Percentiles rank a stretch among this genome's conserved stretches.
phyloP scores from a whole-genome alignment of 2,113 vertebrate species.

The Lipotes vexillifer region DNA sequence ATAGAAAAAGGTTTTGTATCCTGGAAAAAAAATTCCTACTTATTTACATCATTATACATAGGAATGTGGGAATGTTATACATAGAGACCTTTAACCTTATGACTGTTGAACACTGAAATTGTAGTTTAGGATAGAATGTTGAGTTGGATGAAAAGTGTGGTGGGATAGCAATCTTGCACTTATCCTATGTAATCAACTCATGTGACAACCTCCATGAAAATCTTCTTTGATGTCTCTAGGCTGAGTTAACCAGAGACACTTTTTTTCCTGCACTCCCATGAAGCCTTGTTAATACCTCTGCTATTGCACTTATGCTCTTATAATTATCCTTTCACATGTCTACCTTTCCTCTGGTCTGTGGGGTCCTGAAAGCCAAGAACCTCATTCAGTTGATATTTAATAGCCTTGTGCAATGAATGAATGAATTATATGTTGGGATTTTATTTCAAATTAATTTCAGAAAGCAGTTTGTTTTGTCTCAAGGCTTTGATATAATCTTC shows the following conservation, averaged over 20 bases:
- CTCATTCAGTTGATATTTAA: neutral
- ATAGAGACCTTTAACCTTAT: neutral
- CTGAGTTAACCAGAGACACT: neutral
- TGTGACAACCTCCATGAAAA: neutral
- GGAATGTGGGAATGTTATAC: neutral
- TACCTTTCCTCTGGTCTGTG: neutral
- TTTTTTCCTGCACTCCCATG: neutral
- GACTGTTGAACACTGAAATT: neutral
- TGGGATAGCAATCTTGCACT: neutral
- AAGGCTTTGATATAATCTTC: slow-evolving; percentile 6
- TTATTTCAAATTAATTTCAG: slow-evolving; percentile 31
- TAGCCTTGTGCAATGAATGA: neutral
- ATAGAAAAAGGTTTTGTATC: neutral
- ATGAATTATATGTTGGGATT: neutral
- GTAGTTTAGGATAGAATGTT: neutral
- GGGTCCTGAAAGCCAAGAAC: neutral
- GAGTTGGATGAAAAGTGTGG: neutral
- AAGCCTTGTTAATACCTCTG: neutral
- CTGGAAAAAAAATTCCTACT: neutral
- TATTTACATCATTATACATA: neutral
- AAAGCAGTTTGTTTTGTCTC: slow-evolving; percentile 14
- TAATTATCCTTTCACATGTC: neutral
- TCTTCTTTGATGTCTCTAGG: neutral
- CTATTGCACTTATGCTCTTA: neutral
- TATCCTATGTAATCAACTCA: neutral